Evolutionary conservation across 2,888 invertebrate species (phyloP).

Genomic region (Andricus curvator): DNA sequence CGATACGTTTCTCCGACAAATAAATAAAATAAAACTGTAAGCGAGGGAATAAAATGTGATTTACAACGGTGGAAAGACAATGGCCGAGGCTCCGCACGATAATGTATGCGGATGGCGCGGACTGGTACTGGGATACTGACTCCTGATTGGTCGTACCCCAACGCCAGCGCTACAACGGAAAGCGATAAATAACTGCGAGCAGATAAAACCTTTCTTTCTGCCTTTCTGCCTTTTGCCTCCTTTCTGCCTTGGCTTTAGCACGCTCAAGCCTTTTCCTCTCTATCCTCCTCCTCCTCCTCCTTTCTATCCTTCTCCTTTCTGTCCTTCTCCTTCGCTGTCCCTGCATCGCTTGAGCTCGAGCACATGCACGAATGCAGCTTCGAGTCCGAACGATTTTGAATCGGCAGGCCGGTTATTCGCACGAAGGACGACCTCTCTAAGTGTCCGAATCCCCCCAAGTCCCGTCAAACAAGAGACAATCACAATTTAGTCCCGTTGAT

Average conservation of each 20-base stretch:
- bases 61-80: constrained; percentile 78
- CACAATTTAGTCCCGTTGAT: too few species aligned
- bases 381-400: too few species aligned
- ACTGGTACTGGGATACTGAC: constrained; percentile 77
- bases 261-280: constrained; percentile 55
- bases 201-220: constrained; percentile 77
- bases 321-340: too few species aligned
- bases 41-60: constrained; percentile 78
- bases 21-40: constrained; percentile 77
- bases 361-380: too few species aligned
- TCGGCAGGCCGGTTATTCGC: too few species aligned
- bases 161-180: constrained; percentile 77
- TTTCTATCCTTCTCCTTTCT: constrained; percentile 12
- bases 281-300: background rate
- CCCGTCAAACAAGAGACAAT: too few species aligned
- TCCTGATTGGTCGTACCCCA: constrained; percentile 76
- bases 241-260: constrained; percentile 48
- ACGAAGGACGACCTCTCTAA: too few species aligned
- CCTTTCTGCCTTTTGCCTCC: constrained; percentile 55
- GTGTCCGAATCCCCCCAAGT: too few species aligned
- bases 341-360: too few species aligned
- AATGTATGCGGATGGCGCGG: constrained; percentile 78
- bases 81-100: constrained; percentile 76
- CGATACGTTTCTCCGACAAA: constrained; percentile 77
- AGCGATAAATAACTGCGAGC: constrained; percentile 77